A percentile compares a stretch with the other conserved stretches of the same genome.
Conservation (phyloP, 2,888 invertebrate genomes). For the Drosophila formosana region DNA sequence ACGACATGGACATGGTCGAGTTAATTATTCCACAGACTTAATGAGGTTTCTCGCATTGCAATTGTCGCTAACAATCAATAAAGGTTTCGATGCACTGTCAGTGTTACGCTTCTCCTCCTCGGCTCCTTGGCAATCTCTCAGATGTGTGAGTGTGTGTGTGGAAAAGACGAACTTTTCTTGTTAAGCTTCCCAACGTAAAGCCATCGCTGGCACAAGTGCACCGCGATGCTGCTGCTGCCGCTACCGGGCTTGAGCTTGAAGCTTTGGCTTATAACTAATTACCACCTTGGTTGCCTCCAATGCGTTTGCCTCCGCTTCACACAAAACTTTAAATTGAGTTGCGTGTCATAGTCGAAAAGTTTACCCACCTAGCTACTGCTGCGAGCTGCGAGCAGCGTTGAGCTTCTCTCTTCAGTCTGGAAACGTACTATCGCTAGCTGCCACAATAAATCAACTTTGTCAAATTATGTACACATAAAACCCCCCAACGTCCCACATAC, state of each 20-base stretch:
- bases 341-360: slow-evolving; percentile 67
- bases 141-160: slow-evolving; percentile 2
- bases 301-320: slow-evolving; percentile 29
- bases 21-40: slow-evolving; percentile 13
- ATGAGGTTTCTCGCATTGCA: slow-evolving; percentile 9
- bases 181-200: slow-evolving; percentile 32
- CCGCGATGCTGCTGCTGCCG: not conserved
- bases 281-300: slow-evolving; percentile 31
- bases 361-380: slow-evolving; percentile 35
- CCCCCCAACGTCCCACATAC: not conserved
- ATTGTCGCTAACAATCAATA: slow-evolving; percentile 28
- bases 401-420: slow-evolving; percentile 37
- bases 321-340: slow-evolving; percentile 70
- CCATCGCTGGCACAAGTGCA: slow-evolving; percentile 26
- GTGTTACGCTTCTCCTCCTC: not conserved
- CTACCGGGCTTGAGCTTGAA: slow-evolving; percentile 35
- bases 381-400: slow-evolving; percentile 1
- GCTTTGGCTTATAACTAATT: slow-evolving; percentile 60
- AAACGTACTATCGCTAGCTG: slow-evolving; percentile 47
- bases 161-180: slow-evolving; percentile 33
- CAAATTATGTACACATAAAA: slow-evolving; percentile 41
- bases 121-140: not conserved
- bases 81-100: slow-evolving; percentile 25
- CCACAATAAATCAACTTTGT: slow-evolving; percentile 59
- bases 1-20: slow-evolving; percentile 1